Base-by-base conservation (phyloP, 2,113 vertebrate species). In the Sinocyclocheilus rhinocerous region DNA sequence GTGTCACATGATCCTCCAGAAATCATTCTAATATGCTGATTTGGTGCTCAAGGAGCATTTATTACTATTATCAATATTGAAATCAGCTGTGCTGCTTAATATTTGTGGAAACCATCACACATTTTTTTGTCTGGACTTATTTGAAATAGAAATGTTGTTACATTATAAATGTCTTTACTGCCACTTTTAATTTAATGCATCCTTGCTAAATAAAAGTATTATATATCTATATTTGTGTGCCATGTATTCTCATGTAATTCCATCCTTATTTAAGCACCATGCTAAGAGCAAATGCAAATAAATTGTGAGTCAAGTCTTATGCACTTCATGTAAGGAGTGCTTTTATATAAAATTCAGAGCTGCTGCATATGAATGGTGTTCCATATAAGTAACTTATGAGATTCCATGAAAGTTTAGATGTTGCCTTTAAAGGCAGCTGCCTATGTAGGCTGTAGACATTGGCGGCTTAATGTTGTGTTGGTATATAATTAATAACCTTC, bases 401-500 rank as follows among this genome's bases (percentile, higher is more conserved):
- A 29, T 55, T 10, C 50, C 9, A 20, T 77, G 16, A 29, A 55
- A 7, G 50, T 39, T 70, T 33, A 57, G 50, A 52, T 29, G 50
- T 29, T 77, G 13, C 26, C 50, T 57, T 78, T 33, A 6, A 61
- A 61, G 3, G 12, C 18, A 39, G 55, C 16, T 22, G 18, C 15
- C 4, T 57, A n/a, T 36, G 6, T 42, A 4, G 18, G 6, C 42
- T 42, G 42, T 42, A 42, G 42, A 42, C 42, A 42, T 42, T 42
- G 42, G 42, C 0, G 8, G 42, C 42, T 42, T 9, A 82, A 69
- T 69, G 15, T 50, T 26, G 42, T 33, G 10, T 33, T 81, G n/a
- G 16, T 15, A n/a, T 20, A 65, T 81, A 67, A 59, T 9, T 63
- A n/a, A 12, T 67, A 50, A 82, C 26, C 69, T 82, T 82, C 24